Evolutionary conservation across 2,888 invertebrate genomes (phyloP).

Genomic region (Ctena decussata): DNA sequence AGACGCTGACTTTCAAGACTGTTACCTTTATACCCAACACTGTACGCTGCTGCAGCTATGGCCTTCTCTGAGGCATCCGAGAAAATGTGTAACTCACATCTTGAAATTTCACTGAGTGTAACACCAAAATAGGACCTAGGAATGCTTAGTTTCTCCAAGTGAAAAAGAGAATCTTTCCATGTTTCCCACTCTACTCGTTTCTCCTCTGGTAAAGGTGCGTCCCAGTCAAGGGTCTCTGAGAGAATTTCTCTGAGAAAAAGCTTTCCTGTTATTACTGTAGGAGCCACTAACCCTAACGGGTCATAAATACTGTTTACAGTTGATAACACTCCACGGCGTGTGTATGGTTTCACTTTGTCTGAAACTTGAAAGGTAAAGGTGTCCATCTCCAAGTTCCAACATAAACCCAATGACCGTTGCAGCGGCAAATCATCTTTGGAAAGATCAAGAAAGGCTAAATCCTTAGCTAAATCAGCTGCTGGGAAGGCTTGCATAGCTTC

Average conservation of each 20-base stretch:
- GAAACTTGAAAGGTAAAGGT: slow-evolving; percentile 40
- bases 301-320: slow-evolving; percentile 46
- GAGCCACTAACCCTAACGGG: slow-evolving; percentile 38
- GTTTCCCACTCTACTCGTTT: slow-evolving; percentile 36
- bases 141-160: slow-evolving; percentile 22
- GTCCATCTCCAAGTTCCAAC: slow-evolving; percentile 62
- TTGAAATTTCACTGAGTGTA: background rate
- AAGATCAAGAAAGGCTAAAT: slow-evolving; percentile 15
- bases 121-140: slow-evolving; percentile 17
- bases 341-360: slow-evolving; percentile 31
- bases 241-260: slow-evolving; percentile 60
- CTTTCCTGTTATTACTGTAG: slow-evolving; percentile 37
- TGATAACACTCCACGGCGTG: slow-evolving; percentile 60
- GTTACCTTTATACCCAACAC: slow-evolving; percentile 10
- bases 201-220: slow-evolving; percentile 59
- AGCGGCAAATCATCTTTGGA: slow-evolving; percentile 17
- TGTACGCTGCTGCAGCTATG: slow-evolving; percentile 66
- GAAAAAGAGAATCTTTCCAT: slow-evolving; percentile 36
- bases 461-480: slow-evolving; percentile 42
- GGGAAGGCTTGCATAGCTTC: slow-evolving; percentile 44
- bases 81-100: slow-evolving; percentile 42
- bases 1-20: slow-evolving; percentile 40
- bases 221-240: slow-evolving; percentile 56
- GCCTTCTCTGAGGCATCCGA: slow-evolving; percentile 70
- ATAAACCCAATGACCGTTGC: slow-evolving; percentile 62